Conservation (phyloP, 2,888 invertebrate species). For the Stratiomys singularior region DNA sequence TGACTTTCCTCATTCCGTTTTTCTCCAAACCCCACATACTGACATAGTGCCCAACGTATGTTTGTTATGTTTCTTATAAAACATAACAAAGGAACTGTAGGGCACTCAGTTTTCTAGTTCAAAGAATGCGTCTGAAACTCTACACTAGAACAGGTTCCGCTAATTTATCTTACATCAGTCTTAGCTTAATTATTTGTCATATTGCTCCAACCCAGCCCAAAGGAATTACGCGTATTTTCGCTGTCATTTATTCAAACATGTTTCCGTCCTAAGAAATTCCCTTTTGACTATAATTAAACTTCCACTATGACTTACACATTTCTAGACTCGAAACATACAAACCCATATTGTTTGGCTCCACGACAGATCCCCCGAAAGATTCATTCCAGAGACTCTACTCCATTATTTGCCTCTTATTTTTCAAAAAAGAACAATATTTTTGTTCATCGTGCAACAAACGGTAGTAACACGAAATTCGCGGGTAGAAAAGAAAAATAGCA, state of each 20-base stretch:
- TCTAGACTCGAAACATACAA: background rate
- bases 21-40: no score
- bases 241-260: background rate
- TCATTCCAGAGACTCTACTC: background rate
- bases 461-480: background rate
- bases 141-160: no score
- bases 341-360: background rate
- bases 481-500: background rate
- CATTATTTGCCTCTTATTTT: slow-evolving; percentile 8
- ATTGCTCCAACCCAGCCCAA: background rate
- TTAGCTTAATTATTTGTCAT: no score
- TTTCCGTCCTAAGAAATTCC: background rate
- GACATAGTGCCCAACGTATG: no score
- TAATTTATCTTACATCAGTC: no score
- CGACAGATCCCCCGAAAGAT: background rate
- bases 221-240: background rate
- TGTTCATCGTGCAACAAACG: background rate
- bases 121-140: no score
- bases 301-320: background rate
- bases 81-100: no score
- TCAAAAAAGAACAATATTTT: slow-evolving; percentile 12
- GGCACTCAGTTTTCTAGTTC: no score
- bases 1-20: no score
- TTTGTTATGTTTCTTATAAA: no score
- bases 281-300: background rate